These are phyloP conservation scores for Lasiurus cinereus DNA, from an alignment of 2,113 vertebrate species.

Conservation along the genomic window DNA sequence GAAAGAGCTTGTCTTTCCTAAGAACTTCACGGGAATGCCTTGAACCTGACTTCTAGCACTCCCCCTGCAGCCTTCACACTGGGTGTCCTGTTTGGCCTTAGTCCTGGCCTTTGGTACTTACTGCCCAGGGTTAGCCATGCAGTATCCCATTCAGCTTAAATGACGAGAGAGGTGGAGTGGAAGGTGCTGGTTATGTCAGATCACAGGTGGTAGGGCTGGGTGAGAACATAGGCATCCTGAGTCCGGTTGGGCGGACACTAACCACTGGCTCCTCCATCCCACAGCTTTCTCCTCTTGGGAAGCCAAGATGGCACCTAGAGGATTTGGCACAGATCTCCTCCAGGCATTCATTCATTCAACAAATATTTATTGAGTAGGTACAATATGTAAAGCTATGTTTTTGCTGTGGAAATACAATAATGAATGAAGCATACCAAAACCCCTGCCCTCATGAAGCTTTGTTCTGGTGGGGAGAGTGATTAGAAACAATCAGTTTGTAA, in stretches of 20 bases:
- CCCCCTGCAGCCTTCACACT: not conserved
- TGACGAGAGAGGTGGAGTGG: not conserved
- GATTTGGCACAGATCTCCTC: not conserved
- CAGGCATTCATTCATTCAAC: not conserved
- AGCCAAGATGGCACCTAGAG: not conserved
- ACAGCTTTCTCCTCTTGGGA: not conserved
- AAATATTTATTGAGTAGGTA: not conserved
- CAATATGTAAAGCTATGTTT: not conserved
- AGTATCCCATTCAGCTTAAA: not conserved
- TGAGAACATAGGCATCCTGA: not conserved
- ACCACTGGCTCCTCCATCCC: not conserved
- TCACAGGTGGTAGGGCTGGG: not conserved
- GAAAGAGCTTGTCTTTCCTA: not conserved
- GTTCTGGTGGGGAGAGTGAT: not conserved
- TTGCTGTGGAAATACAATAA: not conserved
- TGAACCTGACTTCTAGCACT: not conserved
- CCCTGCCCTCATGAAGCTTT: not conserved
- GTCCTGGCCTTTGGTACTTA: not conserved
- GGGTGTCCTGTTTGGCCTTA: not conserved
- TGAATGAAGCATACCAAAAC: not conserved
- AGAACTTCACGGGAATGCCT: constrained; percentile 1
- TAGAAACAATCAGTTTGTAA: not conserved
- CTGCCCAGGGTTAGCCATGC: not conserved
- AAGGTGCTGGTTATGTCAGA: not conserved
- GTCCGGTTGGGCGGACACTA: not conserved